A percentile compares a stretch with the other conserved stretches of the same genome.
Conservation (phyloP, 2,888 invertebrate genomes). For the Poecilus cupreus region DNA sequence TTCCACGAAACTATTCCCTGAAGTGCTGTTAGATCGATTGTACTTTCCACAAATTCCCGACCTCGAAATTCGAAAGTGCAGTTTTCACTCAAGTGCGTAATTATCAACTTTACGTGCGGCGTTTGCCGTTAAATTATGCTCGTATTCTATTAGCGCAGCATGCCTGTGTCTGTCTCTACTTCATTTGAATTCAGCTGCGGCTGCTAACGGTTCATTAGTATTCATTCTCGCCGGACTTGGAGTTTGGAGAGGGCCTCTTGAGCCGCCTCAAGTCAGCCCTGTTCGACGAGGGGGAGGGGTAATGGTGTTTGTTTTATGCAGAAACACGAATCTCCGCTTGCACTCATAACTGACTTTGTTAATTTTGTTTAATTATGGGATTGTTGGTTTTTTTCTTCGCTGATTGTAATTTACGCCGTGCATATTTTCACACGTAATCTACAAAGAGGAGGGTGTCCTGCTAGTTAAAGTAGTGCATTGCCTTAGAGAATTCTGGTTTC, state of each 20-base stretch:
- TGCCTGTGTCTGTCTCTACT: not conserved
- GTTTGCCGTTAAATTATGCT: not conserved
- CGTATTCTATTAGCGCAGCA: conserved; percentile 1
- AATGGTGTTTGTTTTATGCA: conserved; percentile 14
- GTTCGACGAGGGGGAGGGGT: not conserved
- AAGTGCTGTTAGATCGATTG: not conserved
- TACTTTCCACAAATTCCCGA: not conserved
- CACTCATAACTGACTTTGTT: too few species aligned
- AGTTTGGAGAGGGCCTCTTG: not conserved
- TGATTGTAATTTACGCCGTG: too few species aligned
- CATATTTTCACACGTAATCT: too few species aligned
- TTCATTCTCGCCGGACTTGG: not conserved
- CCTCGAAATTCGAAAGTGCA: not conserved
- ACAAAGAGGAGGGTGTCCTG: too few species aligned
- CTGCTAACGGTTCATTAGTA: not conserved
- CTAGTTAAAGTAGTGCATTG: too few species aligned
- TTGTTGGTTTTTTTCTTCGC: not conserved
- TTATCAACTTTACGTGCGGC: not conserved
- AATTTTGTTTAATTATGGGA: too few species aligned
- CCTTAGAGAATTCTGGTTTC: too few species aligned
- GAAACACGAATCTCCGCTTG: too few species aligned
- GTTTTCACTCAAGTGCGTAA: not conserved
- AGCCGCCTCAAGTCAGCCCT: not conserved
- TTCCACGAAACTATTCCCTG: not conserved
- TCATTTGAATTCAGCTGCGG: conserved; percentile 3